These are phyloP conservation scores for Hipposideros larvatus DNA, from an alignment of 2,797 vertebrate species.

Conservation along the genomic window DNA sequence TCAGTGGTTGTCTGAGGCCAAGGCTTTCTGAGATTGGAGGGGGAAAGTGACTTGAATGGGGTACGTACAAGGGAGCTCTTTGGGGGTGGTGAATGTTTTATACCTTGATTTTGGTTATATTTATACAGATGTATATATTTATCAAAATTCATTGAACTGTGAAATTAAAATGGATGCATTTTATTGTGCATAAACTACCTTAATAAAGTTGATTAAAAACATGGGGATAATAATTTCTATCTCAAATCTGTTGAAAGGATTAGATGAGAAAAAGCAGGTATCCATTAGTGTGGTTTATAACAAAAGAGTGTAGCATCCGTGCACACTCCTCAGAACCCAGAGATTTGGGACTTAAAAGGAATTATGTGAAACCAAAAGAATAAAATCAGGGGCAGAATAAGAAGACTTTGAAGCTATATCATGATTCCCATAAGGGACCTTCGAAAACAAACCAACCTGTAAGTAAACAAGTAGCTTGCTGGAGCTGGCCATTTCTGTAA, in stretches of 20 bases:
- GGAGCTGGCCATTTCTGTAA: not conserved
- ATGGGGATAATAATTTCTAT: not conserved
- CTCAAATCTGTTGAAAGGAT: not conserved
- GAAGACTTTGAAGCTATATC: not conserved
- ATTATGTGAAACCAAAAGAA: not conserved
- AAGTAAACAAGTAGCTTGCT: conserved; percentile 8
- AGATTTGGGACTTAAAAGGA: not conserved
- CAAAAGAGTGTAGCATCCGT: not conserved
- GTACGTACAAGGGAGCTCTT: not conserved
- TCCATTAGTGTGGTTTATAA: not conserved
- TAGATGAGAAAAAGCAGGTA: conserved; percentile 2
- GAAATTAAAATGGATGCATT: not conserved
- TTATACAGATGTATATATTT: not conserved
- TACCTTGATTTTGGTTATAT: conserved; percentile 1
- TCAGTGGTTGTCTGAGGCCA: not conserved
- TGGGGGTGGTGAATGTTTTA: not conserved
- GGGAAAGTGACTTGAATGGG: not conserved
- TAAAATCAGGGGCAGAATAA: not conserved
- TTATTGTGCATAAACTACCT: not conserved
- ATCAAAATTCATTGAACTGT: not conserved
- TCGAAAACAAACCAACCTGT: not conserved
- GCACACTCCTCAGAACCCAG: not conserved
- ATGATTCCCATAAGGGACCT: not conserved
- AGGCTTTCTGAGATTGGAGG: not conserved
- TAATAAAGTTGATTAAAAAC: conserved; percentile 31